Percentiles rank a stretch among this genome's conserved stretches.
Evolutionary conservation across 1,140 invertebrate species (phyloP).

Genomic region (Ooceraea biroi): DNA sequence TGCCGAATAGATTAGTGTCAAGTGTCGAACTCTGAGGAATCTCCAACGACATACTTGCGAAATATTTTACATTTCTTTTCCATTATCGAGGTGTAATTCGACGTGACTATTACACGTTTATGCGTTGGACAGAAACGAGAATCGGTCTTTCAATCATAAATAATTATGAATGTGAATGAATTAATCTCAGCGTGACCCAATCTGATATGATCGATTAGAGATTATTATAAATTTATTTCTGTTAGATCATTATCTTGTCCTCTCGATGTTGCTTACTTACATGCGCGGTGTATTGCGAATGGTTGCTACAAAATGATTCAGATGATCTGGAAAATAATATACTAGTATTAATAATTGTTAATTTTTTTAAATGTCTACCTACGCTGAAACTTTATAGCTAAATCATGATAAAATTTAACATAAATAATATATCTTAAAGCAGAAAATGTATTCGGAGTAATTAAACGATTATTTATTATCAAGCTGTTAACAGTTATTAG

Average conservation of each 20-base stretch:
- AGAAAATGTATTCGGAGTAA: not conserved
- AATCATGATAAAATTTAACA: not conserved
- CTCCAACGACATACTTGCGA: not conserved
- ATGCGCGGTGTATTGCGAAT: not conserved
- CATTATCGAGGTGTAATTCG: conserved; percentile 5
- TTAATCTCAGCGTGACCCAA: conserved; percentile 1
- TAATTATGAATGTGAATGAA: not conserved
- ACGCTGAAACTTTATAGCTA: not conserved
- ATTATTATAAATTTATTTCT: conserved; percentile 13
- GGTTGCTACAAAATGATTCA: not conserved
- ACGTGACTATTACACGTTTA: not conserved
- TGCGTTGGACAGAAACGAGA: too few relatives aligned
- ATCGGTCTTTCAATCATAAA: not conserved
- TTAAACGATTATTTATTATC: conserved; percentile 8
- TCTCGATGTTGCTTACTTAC: not conserved
- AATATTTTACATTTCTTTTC: not conserved
- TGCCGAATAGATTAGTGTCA: conserved; percentile 13
- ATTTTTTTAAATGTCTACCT: not conserved
- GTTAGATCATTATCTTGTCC: not conserved
- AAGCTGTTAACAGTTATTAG: not conserved
- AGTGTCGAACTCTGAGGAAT: conserved; percentile 39
- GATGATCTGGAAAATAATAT: not conserved
- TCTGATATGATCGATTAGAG: not conserved
- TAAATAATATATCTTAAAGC: not conserved
- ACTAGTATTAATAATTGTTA: not conserved